Conservation (phyloP, 2,113 vertebrate genomes). For the Ailurus styani region DNA sequence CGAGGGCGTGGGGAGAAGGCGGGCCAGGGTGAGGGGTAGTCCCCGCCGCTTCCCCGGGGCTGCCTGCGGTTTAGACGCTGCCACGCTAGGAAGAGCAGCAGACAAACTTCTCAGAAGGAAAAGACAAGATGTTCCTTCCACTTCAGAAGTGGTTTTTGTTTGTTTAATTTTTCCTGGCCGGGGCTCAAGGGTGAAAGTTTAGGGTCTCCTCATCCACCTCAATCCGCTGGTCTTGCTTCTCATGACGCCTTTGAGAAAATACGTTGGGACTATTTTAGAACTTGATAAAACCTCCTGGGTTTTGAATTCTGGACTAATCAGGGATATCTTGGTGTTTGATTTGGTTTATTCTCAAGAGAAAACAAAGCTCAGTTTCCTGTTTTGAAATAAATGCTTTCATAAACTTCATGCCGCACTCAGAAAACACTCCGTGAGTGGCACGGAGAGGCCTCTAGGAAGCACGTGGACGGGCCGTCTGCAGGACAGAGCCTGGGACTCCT, state of each 20-base stretch:
- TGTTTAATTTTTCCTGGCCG: neutral
- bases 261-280: neutral
- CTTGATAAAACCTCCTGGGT: neutral
- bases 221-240: fast-evolving
- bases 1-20: neutral
- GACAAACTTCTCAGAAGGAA: neutral
- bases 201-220: too few relatives aligned
- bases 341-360: neutral
- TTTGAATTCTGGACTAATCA: neutral
- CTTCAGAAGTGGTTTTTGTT: neutral
- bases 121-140: neutral
- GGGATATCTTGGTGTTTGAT: neutral
- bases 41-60: neutral
- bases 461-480: fast-evolving
- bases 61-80: neutral
- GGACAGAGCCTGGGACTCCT: neutral
- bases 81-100: neutral
- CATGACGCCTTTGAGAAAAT: neutral
- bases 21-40: neutral
- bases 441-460: neutral
- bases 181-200: neutral
- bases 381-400: neutral
- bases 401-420: neutral
- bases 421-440: neutral
- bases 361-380: neutral